Evolutionary conservation across 2,797 vertebrate species (phyloP), one percentile per base, ranked within the genome.

Genomic region (Sebastolobus altivelis): DNA sequence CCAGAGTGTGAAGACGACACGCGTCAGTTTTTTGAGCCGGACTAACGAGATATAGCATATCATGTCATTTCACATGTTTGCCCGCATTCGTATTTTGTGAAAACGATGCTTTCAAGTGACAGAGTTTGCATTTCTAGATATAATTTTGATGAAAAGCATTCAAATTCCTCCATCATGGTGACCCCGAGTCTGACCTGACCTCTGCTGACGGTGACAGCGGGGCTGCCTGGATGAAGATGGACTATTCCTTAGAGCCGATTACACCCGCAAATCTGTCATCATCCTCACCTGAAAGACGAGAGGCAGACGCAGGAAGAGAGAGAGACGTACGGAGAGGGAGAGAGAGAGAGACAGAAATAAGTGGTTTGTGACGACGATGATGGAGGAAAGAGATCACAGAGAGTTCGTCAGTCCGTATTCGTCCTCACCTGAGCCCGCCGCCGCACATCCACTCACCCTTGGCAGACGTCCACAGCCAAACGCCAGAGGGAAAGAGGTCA

Each of bases 281-380:
- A 2, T 83, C 79, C 76, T 91, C 85, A 90, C 93, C 93, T 93
- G 90, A 84, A 86, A 90, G 91, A 90, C 59, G 73, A 92, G 88
- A 90, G 87, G 85, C 84, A 80, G 83, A 83, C 59, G 37, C 83
- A 79, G 85, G 86, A 83, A 88, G 85, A 59, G 46, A 20, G 73
- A 52, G 18, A 80, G 83, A 84, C 76, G 8, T 65, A 70, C 37
- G 3, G 38, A 40, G 25, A 5, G 82, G 62, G 65, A 59, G 55
- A 61, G 33, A 38, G 35, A 37, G 52, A 14, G 35, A 43, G 55
- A 72, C 37, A 46, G 66, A 68, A 81, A 69, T 71, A 77, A 89
- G 86, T 79, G 82, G 68, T 73, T 72, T 29, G 68, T 46, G 80
- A 65, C 3, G 33, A 65, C 10, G 62, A 60, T 70, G 79, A 85